Evolutionary conservation across 1,140 invertebrate genomes (phyloP).

Genomic region (Coboldia fuscipes): DNA sequence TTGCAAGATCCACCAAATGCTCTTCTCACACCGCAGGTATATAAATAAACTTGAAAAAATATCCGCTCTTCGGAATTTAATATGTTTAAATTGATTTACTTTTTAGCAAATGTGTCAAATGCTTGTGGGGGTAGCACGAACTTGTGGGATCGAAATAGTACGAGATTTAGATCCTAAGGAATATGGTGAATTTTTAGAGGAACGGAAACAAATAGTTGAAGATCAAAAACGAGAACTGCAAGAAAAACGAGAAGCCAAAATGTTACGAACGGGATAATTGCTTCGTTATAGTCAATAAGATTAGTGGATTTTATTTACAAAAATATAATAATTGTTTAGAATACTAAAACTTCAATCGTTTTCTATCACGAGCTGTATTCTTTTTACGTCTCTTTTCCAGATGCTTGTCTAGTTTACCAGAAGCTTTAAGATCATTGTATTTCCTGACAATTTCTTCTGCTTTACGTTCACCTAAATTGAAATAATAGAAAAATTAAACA

Average conservation of each 20-base stretch:
- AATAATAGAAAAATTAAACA: slow-evolving; percentile 7
- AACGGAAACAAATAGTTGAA: slow-evolving; percentile 47
- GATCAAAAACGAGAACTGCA: slow-evolving; percentile 57
- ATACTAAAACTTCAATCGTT: slow-evolving; percentile 14
- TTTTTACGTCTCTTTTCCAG: slow-evolving; percentile 51
- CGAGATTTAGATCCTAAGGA: slow-evolving; percentile 56
- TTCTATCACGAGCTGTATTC: slow-evolving; percentile 28
- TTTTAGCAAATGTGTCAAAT: slow-evolving; percentile 60
- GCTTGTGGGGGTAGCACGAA: slow-evolving; percentile 52
- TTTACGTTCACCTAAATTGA: slow-evolving; percentile 46
- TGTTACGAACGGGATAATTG: slow-evolving; percentile 51
- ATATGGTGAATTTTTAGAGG: slow-evolving; percentile 63
- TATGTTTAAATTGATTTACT: slow-evolving; percentile 19
- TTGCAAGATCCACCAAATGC: slow-evolving; percentile 56
- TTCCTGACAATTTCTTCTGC: slow-evolving; percentile 41
- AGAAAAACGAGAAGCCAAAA: slow-evolving; percentile 78
- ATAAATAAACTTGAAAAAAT: not conserved
- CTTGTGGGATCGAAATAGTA: slow-evolving; percentile 75
- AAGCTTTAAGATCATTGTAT: slow-evolving; percentile 47
- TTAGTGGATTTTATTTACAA: not conserved
- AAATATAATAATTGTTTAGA: not conserved
- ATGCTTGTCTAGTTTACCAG: slow-evolving; percentile 50
- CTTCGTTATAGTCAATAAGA: not conserved
- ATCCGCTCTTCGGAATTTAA: not conserved
- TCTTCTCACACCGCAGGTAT: slow-evolving; percentile 23